Evolutionary conservation across 1,140 invertebrate species (phyloP).

Genomic region (Battus philenor): DNA sequence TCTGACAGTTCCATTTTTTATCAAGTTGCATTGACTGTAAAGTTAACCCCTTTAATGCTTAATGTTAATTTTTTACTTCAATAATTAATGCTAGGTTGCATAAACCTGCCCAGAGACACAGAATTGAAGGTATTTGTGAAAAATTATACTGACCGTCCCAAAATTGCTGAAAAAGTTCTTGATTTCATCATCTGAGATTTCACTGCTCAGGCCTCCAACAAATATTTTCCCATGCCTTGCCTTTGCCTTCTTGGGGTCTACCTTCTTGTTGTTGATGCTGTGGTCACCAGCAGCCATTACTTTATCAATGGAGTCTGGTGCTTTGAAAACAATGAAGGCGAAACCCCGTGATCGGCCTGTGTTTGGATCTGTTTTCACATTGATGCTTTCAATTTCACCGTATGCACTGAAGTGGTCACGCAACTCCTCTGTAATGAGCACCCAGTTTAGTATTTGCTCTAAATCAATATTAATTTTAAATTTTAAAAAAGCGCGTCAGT

Average conservation of each 20-base stretch:
- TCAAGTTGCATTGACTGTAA: too few species aligned
- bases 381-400: slow-evolving; percentile 95
- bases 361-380: slow-evolving; percentile 94
- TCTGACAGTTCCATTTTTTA: too few species aligned
- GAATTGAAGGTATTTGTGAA: slow-evolving; percentile 1
- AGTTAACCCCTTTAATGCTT: background rate
- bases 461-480: background rate
- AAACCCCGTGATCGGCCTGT: slow-evolving; percentile 94
- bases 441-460: background rate
- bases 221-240: slow-evolving; percentile 96
- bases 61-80: slow-evolving; percentile 1
- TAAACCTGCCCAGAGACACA: background rate
- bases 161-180: slow-evolving; percentile 93
- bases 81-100: background rate
- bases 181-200: slow-evolving; percentile 94
- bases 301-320: slow-evolving; percentile 92
- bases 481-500: slow-evolving; percentile 31
- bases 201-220: slow-evolving; percentile 93
- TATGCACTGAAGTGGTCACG: slow-evolving; percentile 92
- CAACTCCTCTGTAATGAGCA: slow-evolving; percentile 88
- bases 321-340: slow-evolving; percentile 96
- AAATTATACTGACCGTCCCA: slow-evolving; percentile 89
- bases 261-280: slow-evolving; percentile 94
- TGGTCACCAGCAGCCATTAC: slow-evolving; percentile 91
- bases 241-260: slow-evolving; percentile 96